phyloP scores from a whole-genome alignment of 2,888 invertebrate species.

The Andrena camellia region DNA sequence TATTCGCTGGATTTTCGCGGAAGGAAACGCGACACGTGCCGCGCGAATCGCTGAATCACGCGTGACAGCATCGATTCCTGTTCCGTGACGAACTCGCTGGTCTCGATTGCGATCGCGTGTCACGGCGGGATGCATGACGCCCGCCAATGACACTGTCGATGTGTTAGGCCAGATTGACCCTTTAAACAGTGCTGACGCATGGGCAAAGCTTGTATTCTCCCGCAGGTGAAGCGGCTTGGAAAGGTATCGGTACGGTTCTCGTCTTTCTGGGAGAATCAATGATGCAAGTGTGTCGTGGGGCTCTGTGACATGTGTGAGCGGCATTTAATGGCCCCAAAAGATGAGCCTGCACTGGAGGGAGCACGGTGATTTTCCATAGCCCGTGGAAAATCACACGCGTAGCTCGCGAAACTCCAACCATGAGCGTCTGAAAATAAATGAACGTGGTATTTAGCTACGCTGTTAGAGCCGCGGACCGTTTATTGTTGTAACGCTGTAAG shows the following conservation, averaged over 20 bases:
- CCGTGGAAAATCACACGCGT: neutral
- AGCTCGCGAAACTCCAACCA: neutral
- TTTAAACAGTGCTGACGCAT: neutral
- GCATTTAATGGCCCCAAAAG: neutral
- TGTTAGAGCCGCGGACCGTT: slow-evolving; percentile 15
- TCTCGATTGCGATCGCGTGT: slow-evolving; percentile 28
- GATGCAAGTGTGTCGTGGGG: neutral
- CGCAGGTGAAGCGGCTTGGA: neutral
- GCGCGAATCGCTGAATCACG: neutral
- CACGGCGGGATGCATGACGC: neutral
- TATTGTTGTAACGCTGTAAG: slow-evolving; percentile 17
- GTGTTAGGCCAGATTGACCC: neutral
- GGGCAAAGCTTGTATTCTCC: neutral
- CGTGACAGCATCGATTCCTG: slow-evolving; percentile 7
- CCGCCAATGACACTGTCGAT: slow-evolving; percentile 23
- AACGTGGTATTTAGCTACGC: neutral
- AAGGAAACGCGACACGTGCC: neutral
- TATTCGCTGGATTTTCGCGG: neutral
- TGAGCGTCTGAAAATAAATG: slow-evolving; percentile 40
- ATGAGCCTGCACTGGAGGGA: neutral
- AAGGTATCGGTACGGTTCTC: neutral
- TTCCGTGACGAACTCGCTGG: slow-evolving; percentile 17
- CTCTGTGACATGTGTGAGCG: neutral
- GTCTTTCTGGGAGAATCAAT: neutral
- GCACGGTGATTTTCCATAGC: neutral